These are phyloP conservation scores for Notospermus geniculatus DNA, from an alignment of 1,140 invertebrate genomes.

Conservation along the genomic window DNA sequence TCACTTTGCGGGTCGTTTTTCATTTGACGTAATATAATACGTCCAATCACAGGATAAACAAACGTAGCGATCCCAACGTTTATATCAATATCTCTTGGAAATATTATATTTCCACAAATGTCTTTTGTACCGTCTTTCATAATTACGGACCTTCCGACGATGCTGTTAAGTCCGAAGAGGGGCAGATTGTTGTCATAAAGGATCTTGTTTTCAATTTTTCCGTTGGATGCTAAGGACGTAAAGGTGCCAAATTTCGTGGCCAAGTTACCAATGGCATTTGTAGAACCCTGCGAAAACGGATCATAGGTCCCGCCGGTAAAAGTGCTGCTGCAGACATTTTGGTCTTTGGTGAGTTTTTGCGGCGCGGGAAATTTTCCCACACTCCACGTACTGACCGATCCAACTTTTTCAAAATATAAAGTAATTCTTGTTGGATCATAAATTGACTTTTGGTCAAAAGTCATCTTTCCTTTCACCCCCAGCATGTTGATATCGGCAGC, in stretches of 20 bases:
- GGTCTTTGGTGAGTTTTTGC: constrained; percentile 64
- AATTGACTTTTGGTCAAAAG: constrained; percentile 75
- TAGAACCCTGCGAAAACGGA: neutral
- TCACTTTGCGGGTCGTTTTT: constrained; percentile 75
- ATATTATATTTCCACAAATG: constrained; percentile 61
- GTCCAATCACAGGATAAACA: constrained; percentile 81
- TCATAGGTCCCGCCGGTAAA: constrained; percentile 60
- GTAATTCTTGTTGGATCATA: constrained; percentile 81
- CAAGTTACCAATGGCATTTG: neutral
- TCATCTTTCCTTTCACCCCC: constrained; percentile 78
- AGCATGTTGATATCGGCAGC: constrained; percentile 74
- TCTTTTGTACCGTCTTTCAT: constrained; percentile 31
- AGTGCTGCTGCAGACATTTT: constrained; percentile 80
- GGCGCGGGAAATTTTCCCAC: constrained; percentile 60
- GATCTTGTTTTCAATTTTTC: neutral
- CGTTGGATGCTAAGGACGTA: neutral
- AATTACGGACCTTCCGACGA: constrained; percentile 75
- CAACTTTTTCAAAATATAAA: constrained; percentile 67
- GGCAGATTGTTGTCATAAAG: constrained; percentile 68
- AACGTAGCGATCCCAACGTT: constrained; percentile 58
- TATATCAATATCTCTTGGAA: constrained; percentile 35
- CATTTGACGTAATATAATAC: constrained; percentile 80
- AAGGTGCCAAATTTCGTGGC: neutral
- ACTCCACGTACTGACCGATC: constrained; percentile 54
- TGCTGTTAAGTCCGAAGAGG: constrained; percentile 75